Evolutionary conservation across 2,888 invertebrate genomes (phyloP).

Genomic region (Leucophora obtusa): DNA sequence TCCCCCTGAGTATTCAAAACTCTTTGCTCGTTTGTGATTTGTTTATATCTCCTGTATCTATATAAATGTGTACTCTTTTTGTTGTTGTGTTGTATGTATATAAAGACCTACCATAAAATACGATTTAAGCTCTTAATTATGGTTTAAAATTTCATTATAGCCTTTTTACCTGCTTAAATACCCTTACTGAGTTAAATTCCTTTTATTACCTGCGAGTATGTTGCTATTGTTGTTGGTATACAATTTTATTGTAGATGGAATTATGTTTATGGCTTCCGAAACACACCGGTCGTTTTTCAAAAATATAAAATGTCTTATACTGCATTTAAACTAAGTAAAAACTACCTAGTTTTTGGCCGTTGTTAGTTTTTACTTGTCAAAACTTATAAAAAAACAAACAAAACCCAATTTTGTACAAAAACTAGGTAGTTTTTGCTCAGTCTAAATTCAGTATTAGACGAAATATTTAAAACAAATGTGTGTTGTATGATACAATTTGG

Average conservation of each 20-base stretch:
- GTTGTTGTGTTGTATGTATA: background rate
- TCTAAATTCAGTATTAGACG: too few relatives aligned
- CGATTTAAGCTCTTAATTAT: slow-evolving; percentile 46
- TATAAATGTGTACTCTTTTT: background rate
- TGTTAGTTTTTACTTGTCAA: too few relatives aligned
- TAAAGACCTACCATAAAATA: slow-evolving; percentile 7
- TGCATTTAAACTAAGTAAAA: too few relatives aligned
- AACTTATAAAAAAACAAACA: too few relatives aligned
- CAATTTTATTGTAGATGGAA: slow-evolving; percentile 50
- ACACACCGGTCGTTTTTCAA: slow-evolving; percentile 11
- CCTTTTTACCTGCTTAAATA: slow-evolving; percentile 1
- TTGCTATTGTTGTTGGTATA: background rate
- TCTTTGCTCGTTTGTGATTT: slow-evolving; percentile 9
- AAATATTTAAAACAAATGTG: too few relatives aligned
- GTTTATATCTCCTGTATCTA: background rate
- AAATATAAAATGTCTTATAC: slow-evolving; percentile 1
- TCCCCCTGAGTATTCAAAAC: slow-evolving; percentile 25
- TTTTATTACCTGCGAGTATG: slow-evolving; percentile 10
- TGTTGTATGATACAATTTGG: slow-evolving; percentile 28
- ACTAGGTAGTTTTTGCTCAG: too few relatives aligned
- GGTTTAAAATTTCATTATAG: slow-evolving; percentile 13
- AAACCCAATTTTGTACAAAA: too few relatives aligned
- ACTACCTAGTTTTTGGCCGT: too few relatives aligned
- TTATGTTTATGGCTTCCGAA: slow-evolving; percentile 46
- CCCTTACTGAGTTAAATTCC: slow-evolving; percentile 4